Conservation (phyloP, 2,888 invertebrate species). For the Flabesymbios commensalis region DNA sequence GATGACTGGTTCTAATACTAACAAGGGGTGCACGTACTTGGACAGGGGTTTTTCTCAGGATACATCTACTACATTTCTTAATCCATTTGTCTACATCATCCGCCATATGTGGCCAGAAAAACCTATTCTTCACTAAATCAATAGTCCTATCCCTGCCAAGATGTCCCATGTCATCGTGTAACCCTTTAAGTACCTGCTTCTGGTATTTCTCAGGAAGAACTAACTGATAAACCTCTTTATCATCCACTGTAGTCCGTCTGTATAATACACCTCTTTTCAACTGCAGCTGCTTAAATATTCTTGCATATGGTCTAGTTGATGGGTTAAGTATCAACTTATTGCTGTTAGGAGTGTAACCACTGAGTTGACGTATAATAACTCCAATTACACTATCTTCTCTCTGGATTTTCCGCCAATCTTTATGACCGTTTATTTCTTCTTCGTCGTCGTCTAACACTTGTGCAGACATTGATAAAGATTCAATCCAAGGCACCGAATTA, state of each 20-base stretch:
- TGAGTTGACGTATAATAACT: neutral
- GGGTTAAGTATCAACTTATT: too few species aligned
- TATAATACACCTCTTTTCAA: neutral
- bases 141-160: neutral
- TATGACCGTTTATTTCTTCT: neutral
- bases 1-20: neutral
- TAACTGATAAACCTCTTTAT: neutral
- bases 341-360: too few species aligned
- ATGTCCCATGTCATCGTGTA: conserved; percentile 8
- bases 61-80: neutral
- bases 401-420: neutral
- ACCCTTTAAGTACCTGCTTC: neutral
- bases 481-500: neutral
- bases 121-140: neutral
- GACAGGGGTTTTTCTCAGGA: neutral
- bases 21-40: neutral
- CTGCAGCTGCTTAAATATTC: too few species aligned
- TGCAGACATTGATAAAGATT: neutral
- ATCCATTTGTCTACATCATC: neutral
- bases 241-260: neutral
- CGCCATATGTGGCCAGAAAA: conserved; percentile 2
- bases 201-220: neutral
- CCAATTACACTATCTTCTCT: too few species aligned
- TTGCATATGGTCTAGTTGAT: too few species aligned
- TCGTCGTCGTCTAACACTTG: neutral